Evolutionary conservation across 1,140 invertebrate genomes (phyloP), one percentile per base, ranked within the genome.

Genomic region (Psix sp.): DNA sequence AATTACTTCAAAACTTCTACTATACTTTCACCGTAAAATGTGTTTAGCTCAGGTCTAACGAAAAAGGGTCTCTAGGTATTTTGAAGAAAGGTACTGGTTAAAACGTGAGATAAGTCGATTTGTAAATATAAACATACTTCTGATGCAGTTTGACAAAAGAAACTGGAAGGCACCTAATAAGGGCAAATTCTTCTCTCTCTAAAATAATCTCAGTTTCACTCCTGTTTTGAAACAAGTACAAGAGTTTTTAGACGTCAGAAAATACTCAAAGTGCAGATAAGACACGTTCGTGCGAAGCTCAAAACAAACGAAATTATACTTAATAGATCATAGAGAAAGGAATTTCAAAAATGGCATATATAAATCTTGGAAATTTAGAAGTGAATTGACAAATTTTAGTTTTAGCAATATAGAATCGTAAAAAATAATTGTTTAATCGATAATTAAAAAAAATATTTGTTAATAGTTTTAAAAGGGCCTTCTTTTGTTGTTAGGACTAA

Each of bases 71-170:
- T 20, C n/a, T 15, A 11, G 33, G 9, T 45, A 33, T 49, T 49
- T 17, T 14, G 24, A 21, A 20, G 7, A 33, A 45, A 45, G 40
- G 20, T 45, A 63, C 59, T 38, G 16, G 59, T 52, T 20, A 11
- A 52, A 45, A 52, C 46, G 48, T 63, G 48, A 63, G 59, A 63
- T 63, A 63, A 63, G 48, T 35, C 39, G 35, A 35, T 51, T 51
- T 43, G 46, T 35, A 51, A 51, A 62, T 62, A 51, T 43, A 51
- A 51, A 62, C 39, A 62, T 42, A 31, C 26, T 7, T 10, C 1
- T 0, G 11, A 48, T 13, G 35, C 9, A 18, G n/a, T 11, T 11
- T 0, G 15, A 45, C 48, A 63, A 52, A 33, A 7, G n/a, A 36
- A 63, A 15, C 13, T 49, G 39, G 14, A 45, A 38, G 38, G 18